A percentile compares a stretch with the other conserved stretches of the same genome.
Conservation (phyloP, 1,140 invertebrate species). For the Nymphalis io region DNA sequence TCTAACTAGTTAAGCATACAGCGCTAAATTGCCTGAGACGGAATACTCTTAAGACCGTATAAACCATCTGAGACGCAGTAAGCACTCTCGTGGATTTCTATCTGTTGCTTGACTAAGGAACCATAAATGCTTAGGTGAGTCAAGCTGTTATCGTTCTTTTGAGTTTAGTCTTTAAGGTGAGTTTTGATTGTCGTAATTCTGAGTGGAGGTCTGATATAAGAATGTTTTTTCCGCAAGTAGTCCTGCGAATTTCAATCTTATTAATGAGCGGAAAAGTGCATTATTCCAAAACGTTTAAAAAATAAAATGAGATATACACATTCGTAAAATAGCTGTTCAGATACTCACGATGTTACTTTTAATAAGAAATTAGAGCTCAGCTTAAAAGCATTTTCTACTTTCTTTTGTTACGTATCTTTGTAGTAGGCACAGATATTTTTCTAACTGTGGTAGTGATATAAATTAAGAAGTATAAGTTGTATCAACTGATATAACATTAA, state of each 20-base stretch:
- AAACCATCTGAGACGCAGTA: constrained; percentile 18
- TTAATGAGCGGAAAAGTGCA: constrained; percentile 8
- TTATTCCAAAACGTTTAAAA: background rate
- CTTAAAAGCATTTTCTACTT: background rate
- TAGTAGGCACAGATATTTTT: background rate
- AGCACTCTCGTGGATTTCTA: constrained; percentile 32
- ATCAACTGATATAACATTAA: no score
- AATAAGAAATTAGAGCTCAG: constrained; percentile 16
- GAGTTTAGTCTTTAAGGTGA: background rate
- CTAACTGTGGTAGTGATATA: no score
- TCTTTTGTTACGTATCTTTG: background rate
- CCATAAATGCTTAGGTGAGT: constrained; percentile 19
- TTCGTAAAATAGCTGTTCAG: constrained; percentile 15
- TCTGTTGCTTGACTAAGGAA: constrained; percentile 31
- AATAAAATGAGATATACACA: constrained; percentile 9
- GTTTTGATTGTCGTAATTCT: constrained; percentile 10
- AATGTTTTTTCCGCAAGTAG: constrained; percentile 6
- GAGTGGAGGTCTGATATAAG: constrained; percentile 2
- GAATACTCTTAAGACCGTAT: constrained; percentile 10
- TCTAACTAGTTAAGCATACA: background rate
- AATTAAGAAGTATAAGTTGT: no score
- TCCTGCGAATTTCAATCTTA: constrained; percentile 20
- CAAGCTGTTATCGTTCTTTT: constrained; percentile 11
- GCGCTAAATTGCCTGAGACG: constrained; percentile 1
- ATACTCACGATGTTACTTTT: constrained; percentile 20